phyloP scores from a whole-genome alignment of 2,888 invertebrate genomes.

The Anorthoa munda region DNA sequence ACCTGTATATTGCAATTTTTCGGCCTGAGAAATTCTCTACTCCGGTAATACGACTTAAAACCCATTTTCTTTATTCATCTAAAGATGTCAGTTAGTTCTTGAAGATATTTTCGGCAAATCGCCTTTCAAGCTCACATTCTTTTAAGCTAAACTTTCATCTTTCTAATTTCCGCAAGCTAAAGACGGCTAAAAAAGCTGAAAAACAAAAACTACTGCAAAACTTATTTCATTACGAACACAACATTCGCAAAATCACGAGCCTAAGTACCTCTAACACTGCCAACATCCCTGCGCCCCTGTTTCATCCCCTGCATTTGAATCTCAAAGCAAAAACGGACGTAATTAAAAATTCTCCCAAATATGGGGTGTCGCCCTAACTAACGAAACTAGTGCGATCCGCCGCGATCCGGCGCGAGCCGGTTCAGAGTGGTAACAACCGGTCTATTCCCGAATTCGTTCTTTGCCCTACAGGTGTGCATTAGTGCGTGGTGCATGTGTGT shows the following conservation, averaged over 20 bases:
- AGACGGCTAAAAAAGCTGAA: neutral
- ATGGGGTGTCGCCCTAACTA: conserved; percentile 64
- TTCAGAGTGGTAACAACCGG: conserved; percentile 65
- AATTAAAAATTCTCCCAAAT: conserved; percentile 60
- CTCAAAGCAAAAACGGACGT: conserved; percentile 64
- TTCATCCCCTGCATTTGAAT: conserved; percentile 61
- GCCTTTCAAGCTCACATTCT: no score
- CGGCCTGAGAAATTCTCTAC: neutral
- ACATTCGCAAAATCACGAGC: conserved; percentile 29
- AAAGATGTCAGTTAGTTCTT: no score
- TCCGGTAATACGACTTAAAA: no score
- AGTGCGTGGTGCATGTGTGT: conserved; percentile 71
- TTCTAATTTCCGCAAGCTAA: neutral
- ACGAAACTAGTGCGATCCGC: conserved; percentile 63
- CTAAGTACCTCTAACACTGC: conserved; percentile 37
- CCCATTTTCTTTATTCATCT: no score
- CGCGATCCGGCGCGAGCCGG: conserved; percentile 62
- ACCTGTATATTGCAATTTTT: no score
- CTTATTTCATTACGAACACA: conserved; percentile 43
- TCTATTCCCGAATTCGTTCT: conserved; percentile 81
- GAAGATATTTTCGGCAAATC: no score
- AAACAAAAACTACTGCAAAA: conserved; percentile 26
- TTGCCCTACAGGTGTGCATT: conserved; percentile 80
- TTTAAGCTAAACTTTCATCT: neutral
- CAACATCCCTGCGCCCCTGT: conserved; percentile 39